Base-by-base conservation (phyloP, 2,888 invertebrate species). In the Tiliacea citrago region DNA sequence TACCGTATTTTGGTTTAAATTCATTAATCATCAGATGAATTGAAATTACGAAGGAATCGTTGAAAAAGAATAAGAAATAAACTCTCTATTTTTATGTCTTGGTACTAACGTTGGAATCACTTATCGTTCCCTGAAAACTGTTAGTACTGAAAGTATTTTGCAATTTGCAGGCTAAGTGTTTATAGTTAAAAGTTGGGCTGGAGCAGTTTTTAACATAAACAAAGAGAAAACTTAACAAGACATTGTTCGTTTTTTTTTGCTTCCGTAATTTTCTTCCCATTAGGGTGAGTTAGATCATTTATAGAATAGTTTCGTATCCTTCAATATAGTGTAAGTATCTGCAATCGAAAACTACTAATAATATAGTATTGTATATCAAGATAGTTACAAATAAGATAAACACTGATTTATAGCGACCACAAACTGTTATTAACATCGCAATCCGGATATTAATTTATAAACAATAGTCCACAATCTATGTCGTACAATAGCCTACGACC, bases 401-500 rank as follows among this genome's bases (percentile, higher is more conserved):
- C 68, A 53, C 12, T 87, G 81, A 88, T 86, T 88, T 82, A 88
- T 73, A 68, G 68, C 47, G 29, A 60, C 78, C 74, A 68, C 80
- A 69, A 66, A 82, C 63, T 75, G 67, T 79, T 87, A 81, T 81
- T 81, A 81, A 70, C 76, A 69, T 83, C 79, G 70, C 75, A 78
- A 72, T 47, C 73, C 77, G 82, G 81, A 87, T 84, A 89, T 87
- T 88, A 89, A 89, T 88, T 90, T 83, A 82, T 82, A 88, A 89
- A 90, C 89, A 89, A 90, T 86, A 83, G 81, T 61, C 79, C 67
- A 67, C 74, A 58, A 81, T 85, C 76, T 86, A 85, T 88, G 81
- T 81, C 83, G 68, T 79, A 89, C 84, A 88, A 88, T 86, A 88
- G 86, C 79, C 78, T 84, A 80, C 87, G 89, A 87, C 90, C 89